phyloP scores from a whole-genome alignment of 2,888 invertebrate species.

The Nomada fabriciana region DNA sequence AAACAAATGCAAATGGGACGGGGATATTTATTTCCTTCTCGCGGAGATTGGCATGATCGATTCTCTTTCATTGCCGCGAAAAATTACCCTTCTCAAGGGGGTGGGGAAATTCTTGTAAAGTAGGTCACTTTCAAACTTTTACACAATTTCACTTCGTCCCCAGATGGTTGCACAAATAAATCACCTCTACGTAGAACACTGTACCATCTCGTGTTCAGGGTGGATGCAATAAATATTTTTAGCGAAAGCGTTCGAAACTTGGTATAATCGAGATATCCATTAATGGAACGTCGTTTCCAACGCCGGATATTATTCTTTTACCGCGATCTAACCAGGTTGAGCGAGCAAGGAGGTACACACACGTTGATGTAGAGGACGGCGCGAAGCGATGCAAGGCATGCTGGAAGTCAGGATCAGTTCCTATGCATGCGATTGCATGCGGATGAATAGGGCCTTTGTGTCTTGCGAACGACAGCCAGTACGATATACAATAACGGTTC shows the following conservation, averaged over 20 bases:
- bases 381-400: constrained; percentile 65
- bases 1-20: too few species aligned
- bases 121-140: too few species aligned
- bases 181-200: background rate
- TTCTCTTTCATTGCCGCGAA: too few species aligned
- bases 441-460: constrained; percentile 74
- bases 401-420: constrained; percentile 72
- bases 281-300: constrained; percentile 29
- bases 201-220: background rate
- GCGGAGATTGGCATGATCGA: too few species aligned
- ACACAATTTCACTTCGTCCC: too few species aligned
- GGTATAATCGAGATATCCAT: constrained; percentile 43
- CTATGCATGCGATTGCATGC: constrained; percentile 71
- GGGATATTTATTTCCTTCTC: too few species aligned
- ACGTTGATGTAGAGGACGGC: constrained; percentile 48
- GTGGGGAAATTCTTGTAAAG: too few species aligned
- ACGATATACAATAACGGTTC: constrained; percentile 74
- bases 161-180: background rate
- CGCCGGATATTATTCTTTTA: constrained; percentile 59
- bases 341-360: constrained; percentile 54
- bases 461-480: constrained; percentile 72
- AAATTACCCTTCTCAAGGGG: too few species aligned
- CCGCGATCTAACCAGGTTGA: constrained; percentile 61
- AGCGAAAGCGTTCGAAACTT: constrained; percentile 38
- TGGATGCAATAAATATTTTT: constrained; percentile 2